Conservation (phyloP, 2,797 vertebrate genomes). For the Sebastes cheni region DNA sequence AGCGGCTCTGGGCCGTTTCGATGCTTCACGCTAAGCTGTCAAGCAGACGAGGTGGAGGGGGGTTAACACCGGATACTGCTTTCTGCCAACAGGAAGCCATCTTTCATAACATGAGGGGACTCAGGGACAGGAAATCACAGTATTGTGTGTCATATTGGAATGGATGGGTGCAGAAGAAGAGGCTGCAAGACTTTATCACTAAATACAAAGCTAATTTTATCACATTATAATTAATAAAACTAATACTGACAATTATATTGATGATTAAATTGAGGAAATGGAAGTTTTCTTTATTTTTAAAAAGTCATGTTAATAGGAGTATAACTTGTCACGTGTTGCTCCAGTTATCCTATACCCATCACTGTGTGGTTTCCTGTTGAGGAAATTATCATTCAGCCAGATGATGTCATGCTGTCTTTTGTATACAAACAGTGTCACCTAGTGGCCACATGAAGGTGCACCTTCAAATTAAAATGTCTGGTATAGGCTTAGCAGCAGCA, state of each 20-base stretch:
- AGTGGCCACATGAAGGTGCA: slow-evolving; percentile 37
- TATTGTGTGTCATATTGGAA: slow-evolving; percentile 22
- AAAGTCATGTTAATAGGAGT: not conserved
- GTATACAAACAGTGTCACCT: slow-evolving; percentile 55
- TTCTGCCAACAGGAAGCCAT: slow-evolving; percentile 52
- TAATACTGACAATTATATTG: not conserved
- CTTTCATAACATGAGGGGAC: slow-evolving; percentile 27
- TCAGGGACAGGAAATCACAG: slow-evolving; percentile 48
- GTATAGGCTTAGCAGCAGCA: not conserved
- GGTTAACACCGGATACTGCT: slow-evolving; percentile 35
- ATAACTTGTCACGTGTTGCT: slow-evolving; percentile 21
- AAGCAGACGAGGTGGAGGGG: slow-evolving; percentile 1
- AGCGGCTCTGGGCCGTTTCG: slow-evolving; percentile 17
- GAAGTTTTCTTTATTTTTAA: not conserved
- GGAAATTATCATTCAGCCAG: not conserved
- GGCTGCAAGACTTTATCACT: not conserved
- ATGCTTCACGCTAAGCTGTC: slow-evolving; percentile 39
- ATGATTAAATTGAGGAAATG: not conserved
- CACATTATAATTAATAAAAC: not conserved
- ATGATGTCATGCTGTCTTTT: slow-evolving; percentile 21
- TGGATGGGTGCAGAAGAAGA: slow-evolving; percentile 9
- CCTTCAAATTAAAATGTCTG: not conserved
- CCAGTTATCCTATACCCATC: not conserved
- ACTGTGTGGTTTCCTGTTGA: not conserved
- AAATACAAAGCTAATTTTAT: not conserved